phyloP scores from a whole-genome alignment of 2,797 vertebrate genomes.

The Avahi laniger region DNA sequence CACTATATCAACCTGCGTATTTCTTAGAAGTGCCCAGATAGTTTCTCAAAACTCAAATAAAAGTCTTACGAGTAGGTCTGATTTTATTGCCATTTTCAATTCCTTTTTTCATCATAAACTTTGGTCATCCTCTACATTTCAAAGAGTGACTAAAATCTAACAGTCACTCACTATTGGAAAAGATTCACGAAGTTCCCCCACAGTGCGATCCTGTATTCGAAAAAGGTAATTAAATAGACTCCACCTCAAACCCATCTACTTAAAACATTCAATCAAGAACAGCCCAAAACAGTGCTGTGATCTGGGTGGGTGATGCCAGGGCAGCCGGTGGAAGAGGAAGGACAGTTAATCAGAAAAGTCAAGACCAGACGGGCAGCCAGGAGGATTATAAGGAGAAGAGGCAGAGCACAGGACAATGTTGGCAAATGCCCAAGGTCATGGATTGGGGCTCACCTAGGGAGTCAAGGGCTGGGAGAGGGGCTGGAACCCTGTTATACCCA shows the following conservation, averaged over 20 bases:
- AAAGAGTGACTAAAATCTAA: background rate
- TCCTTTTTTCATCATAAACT: background rate
- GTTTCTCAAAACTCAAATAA: background rate
- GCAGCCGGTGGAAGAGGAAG: background rate
- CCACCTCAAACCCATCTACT: background rate
- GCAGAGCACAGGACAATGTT: background rate
- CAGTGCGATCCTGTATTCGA: background rate
- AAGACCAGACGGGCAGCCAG: background rate
- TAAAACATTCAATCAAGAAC: background rate
- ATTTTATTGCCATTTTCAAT: background rate
- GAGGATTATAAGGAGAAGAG: background rate
- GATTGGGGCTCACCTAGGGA: background rate
- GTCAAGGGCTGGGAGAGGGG: background rate
- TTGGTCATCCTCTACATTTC: background rate
- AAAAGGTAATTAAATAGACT: background rate
- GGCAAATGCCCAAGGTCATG: background rate
- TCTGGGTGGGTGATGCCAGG: background rate
- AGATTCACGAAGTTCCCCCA: background rate
- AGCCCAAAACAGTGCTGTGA: background rate
- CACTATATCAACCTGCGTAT: background rate
- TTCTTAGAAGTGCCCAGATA: background rate
- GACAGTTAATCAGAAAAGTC: background rate
- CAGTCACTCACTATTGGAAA: background rate
- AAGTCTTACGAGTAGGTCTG: background rate
- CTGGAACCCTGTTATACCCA: background rate